Base-by-base conservation (phyloP, 1,140 invertebrate genomes). In the Rhagoletis pomonella region DNA sequence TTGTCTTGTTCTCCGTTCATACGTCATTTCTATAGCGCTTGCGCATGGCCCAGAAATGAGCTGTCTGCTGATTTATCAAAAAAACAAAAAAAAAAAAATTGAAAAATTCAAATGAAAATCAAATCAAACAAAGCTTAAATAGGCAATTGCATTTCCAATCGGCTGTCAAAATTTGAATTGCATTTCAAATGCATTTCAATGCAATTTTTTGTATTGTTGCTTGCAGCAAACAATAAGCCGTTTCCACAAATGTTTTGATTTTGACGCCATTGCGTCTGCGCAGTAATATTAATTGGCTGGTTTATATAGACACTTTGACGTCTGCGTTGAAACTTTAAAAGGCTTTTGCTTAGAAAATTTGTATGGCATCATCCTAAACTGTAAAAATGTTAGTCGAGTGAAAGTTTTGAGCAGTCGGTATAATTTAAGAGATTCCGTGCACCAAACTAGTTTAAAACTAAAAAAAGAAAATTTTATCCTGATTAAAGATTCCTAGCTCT, bases 181-280 rank as follows among this genome's bases (percentile, higher is more conserved):
- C 73, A n/a, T 50, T 81, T 81, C 0, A 19, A 29, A 17, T 47
- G 65, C 42, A n/a, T 7, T 50, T 50, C 69, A 50, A 55, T 58
- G 73, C n/a, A 81, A 55, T 81, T 81, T 55, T 81, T 67, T 67
- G 2, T 55, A 69, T 44, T 12, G 73, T 81, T 58, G n/a, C 44
- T n/a, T 55, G 7, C 19, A 19, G 14, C 47, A 1, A 42, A 81
- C 73, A 19, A 47, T 55, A n/a, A 81, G 47, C 55, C 73, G 17
- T 6, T 55, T 7, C 47, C 47, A 50, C 73, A 81, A 81, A 55
- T 50, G 73, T 81, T 81, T 81, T 58, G 73, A 29, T 50, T 47
- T 4, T 42, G 73, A 81, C 73, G 73, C 73, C 73, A 7, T 81
- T 81, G 55, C 10, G 73, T 81, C 73, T 81, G n/a, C 29, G 73